Base-by-base conservation (phyloP, 2,888 invertebrate genomes). In the Caenorhabditis sp. region DNA sequence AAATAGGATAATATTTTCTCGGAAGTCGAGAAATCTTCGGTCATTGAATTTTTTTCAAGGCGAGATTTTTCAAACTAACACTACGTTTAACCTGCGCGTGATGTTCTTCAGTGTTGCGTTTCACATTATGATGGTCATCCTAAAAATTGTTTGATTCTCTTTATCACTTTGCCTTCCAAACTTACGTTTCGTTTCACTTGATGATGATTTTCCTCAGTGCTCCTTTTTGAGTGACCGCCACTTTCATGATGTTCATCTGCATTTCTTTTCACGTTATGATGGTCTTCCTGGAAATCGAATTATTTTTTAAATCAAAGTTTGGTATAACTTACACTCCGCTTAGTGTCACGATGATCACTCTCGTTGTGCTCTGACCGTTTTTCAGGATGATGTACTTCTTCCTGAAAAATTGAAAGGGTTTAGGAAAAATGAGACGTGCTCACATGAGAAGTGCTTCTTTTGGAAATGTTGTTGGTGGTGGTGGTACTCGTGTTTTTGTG, bases 101-200 rank as follows among this genome's bases (percentile, higher is more conserved):
- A 55, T 62, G 59, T 23, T 64, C 69, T 26, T 69, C 69, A 1
- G 60, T 23, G 43, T 43, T 67, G 24, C 69, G 49, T 50, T 69
- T 69, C 37, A 26, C 23, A 3, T 55, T 19, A 17, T 55, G 51
- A 59, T 64, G 63, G 19, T 63, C 68, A 17, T 68, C 63, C 50
- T 68, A 36, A 8, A 31, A 31, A 51, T 19, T 26, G n/a, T 51
- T 50, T 31, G 14, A 5, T 50, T 6, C 10, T 31, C 10, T 10
- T 67, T 50, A 19, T 24, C 27, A 49, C 43, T 14, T 50, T 55
- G 1, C 60, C 37, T 21, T 36, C 36, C 5, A 55, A 49, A 62
- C 57, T 26, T 3, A 50, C 17, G 59, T 58, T 62, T 26, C 60
- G 59, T 51, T 69, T 69, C 60, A 62, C 55, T 23, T 69, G 68